A percentile compares a stretch with the other conserved stretches of the same genome.
Evolutionary conservation across 2,113 vertebrate genomes (phyloP).

Genomic region (Pterocles gutturalis): DNA sequence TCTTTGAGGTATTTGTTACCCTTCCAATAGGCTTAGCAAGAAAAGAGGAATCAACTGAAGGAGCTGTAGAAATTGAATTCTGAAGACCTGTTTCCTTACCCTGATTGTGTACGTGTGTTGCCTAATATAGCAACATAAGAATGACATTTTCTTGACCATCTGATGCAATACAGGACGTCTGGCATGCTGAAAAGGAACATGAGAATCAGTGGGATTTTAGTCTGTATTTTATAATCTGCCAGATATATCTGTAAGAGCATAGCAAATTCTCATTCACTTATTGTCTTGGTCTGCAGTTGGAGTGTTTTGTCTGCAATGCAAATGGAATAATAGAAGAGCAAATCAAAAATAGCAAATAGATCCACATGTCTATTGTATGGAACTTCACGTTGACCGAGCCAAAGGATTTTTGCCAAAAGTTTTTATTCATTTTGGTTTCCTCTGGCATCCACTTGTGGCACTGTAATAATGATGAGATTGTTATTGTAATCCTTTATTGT

Average conservation of each 20-base stretch:
- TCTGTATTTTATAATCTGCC: slow-evolving; percentile 1
- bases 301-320: slow-evolving; percentile 29
- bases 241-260: slow-evolving; percentile 28
- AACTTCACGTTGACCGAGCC: slow-evolving; percentile 4
- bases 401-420: slow-evolving; percentile 25
- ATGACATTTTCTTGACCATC: slow-evolving; percentile 8
- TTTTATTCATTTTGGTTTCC: slow-evolving; percentile 44
- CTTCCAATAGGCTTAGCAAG: background rate
- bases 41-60: background rate
- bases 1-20: background rate
- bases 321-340: slow-evolving; percentile 20
- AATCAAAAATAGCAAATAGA: slow-evolving; percentile 40
- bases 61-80: background rate
- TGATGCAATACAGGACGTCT: slow-evolving; percentile 20
- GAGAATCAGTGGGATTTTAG: slow-evolving; percentile 10
- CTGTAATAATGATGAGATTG: background rate
- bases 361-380: background rate
- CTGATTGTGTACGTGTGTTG: background rate
- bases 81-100: background rate
- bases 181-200: background rate
- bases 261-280: slow-evolving; percentile 28
- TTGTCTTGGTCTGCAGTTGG: slow-evolving; percentile 19
- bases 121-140: background rate
- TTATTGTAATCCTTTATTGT: slow-evolving; percentile 4
- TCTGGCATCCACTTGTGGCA: slow-evolving; percentile 8